phyloP scores from a whole-genome alignment of 2,888 invertebrate genomes.

The Nymphalis polychloros region DNA sequence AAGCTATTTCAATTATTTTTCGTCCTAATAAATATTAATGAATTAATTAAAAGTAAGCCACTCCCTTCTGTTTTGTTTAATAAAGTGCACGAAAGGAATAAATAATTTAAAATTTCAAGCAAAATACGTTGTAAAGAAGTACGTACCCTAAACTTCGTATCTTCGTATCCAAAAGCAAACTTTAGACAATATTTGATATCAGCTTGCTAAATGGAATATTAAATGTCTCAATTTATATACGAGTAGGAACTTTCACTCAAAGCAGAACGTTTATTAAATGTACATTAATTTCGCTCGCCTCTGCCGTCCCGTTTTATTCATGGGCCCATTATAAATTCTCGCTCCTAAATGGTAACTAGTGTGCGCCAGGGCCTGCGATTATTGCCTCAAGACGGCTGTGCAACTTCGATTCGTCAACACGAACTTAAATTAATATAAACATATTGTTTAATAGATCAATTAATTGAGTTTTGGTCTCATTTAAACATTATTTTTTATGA shows the following conservation, averaged over 20 bases:
- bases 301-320: slow-evolving; percentile 29
- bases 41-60: neutral
- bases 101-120: no score
- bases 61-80: neutral
- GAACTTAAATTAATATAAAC: no score
- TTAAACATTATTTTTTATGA: no score
- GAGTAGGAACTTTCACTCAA: slow-evolving; percentile 32
- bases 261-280: slow-evolving; percentile 39
- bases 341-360: slow-evolving; percentile 15
- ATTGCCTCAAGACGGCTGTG: slow-evolving; percentile 10
- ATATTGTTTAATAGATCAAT: no score
- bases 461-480: no score
- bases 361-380: slow-evolving; percentile 8
- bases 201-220: slow-evolving; percentile 33
- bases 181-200: slow-evolving; percentile 34
- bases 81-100: neutral
- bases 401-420: neutral
- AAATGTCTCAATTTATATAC: slow-evolving; percentile 36
- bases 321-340: slow-evolving; percentile 26
- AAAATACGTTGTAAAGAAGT: no score
- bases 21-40: neutral
- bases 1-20: neutral
- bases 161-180: slow-evolving; percentile 15
- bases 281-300: slow-evolving; percentile 34
- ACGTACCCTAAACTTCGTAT: neutral